These are phyloP conservation scores for Drosophila algonquin DNA, from an alignment of 2,888 invertebrate genomes.

Conservation along the genomic window DNA sequence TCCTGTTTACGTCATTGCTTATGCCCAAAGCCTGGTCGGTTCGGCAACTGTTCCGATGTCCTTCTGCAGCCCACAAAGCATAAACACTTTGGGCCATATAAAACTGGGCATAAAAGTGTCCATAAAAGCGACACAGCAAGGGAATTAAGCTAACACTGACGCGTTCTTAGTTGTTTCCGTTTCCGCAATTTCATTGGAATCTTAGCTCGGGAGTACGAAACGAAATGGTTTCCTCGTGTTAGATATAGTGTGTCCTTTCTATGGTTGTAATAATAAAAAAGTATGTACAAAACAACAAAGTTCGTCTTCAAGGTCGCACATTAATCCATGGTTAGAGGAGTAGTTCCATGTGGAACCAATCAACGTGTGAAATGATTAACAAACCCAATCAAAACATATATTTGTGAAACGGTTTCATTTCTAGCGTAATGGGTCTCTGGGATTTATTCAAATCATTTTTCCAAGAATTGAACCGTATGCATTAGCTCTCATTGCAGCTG, in stretches of 20 bases:
- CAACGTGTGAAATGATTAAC: background rate
- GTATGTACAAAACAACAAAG: constrained; percentile 48
- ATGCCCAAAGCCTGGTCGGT: background rate
- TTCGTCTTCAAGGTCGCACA: constrained; percentile 27
- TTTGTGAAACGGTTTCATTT: no score
- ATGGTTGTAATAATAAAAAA: constrained; percentile 42
- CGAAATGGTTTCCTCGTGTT: constrained; percentile 31
- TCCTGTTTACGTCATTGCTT: constrained; percentile 55
- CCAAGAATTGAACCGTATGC: no score
- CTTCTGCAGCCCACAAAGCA: constrained; percentile 29
- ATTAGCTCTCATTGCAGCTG: no score
- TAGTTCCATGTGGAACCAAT: constrained; percentile 28
- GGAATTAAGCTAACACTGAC: constrained; percentile 65
- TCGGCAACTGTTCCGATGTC: constrained; percentile 50
- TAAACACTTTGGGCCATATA: constrained; percentile 46
- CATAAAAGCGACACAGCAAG: constrained; percentile 52
- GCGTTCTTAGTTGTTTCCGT: constrained; percentile 60
- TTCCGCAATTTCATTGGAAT: constrained; percentile 55
- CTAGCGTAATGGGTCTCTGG: no score
- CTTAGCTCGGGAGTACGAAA: constrained; percentile 22
- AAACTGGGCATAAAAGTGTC: constrained; percentile 44
- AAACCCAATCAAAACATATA: background rate
- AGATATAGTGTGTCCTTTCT: constrained; percentile 22
- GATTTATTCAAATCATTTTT: no score
- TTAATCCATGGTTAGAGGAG: constrained; percentile 26